Conservation (phyloP, 2,888 invertebrate species). For the Euclidia mi region DNA sequence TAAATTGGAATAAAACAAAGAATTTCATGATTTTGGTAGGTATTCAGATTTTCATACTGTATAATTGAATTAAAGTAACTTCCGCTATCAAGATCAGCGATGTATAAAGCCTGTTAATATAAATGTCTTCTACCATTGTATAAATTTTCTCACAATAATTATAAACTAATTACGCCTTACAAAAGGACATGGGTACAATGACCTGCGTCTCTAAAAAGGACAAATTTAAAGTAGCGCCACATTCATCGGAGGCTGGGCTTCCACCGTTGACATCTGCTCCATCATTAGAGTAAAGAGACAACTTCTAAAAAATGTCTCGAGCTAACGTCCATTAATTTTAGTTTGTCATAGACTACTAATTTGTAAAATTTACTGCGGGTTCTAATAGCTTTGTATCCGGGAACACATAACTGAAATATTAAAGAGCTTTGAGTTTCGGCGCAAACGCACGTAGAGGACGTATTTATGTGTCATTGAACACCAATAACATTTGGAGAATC, state of each 20-base stretch:
- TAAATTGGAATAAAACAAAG: too few species aligned
- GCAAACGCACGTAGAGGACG: conserved; percentile 67
- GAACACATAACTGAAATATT: conserved; percentile 79
- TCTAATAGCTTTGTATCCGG: conserved; percentile 86
- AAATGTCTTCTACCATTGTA: not conserved
- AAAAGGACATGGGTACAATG: conserved; percentile 54
- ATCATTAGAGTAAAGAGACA: conserved; percentile 76
- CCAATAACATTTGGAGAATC: conserved; percentile 74
- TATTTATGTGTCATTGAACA: conserved; percentile 86
- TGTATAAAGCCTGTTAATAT: not conserved
- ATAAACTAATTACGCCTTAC: conserved; percentile 14
- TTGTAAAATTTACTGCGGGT: conserved; percentile 84
- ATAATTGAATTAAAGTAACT: not conserved
- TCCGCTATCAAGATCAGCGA: not conserved
- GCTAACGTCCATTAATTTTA: conserved; percentile 83
- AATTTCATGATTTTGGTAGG: too few species aligned
- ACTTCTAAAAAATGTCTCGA: conserved; percentile 74
- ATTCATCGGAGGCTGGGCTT: conserved; percentile 50
- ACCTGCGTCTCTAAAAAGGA: conserved; percentile 39
- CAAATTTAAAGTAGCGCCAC: conserved; percentile 63
- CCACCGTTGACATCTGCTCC: conserved; percentile 79
- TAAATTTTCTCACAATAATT: conserved; percentile 10
- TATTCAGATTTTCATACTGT: not conserved
- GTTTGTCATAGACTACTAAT: conserved; percentile 88
- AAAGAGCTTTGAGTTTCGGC: conserved; percentile 69